Evolutionary conservation across 2,113 vertebrate species (phyloP), one percentile per base, ranked within the genome.

Genomic region (Hippocampus zosterae): DNA sequence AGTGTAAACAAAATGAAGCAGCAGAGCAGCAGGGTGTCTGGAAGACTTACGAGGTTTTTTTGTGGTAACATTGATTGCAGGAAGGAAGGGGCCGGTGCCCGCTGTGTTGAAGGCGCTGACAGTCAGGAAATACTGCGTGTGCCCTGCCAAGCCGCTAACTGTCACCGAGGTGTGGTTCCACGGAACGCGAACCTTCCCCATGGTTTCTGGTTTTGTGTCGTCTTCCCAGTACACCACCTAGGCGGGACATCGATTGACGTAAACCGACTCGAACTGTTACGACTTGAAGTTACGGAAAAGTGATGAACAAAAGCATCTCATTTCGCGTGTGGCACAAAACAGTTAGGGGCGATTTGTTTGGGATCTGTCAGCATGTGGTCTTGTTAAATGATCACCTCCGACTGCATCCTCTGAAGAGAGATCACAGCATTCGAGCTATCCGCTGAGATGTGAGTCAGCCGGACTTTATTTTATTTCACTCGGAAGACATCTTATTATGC

Each of bases 21-120:
- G 15, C 25, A 21, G 65, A 77, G 59, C 73, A 73, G 65, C 57
- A 29, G 56, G 57, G 11, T 19, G 8, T 71, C 65, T 37, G 57
- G 3, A 66, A 60, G 42, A 85, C 89, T 83, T 86, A 98, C 96
- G 95, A n/a, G 94, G 93, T 84, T 97, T 98, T 90, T 93, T 96
- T 19, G 96, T 98, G 85, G 96, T 98, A 65, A 94, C 92, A 44
- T 96, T 98, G 53, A 96, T 94, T 0, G 95, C 94, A 70, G 90
- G 91, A 4, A 95, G 95, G 27, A 94, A 95, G 27, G 96, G 96
- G 13, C 96, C 96, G 0, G 94, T 89, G 3, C 96, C 96, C 0
- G 96, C 96, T 0, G 94, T 98, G 92, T 98, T 98, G 79, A 94
- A 98, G 16, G 96, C 94, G 71, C 95, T 94, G 73, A 98, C 95